Percentiles rank a stretch among this genome's conserved stretches.
These are phyloP conservation scores for Panagrolaimus sp. DNA, from an alignment of 1,140 invertebrate genomes.

Conservation along the genomic window DNA sequence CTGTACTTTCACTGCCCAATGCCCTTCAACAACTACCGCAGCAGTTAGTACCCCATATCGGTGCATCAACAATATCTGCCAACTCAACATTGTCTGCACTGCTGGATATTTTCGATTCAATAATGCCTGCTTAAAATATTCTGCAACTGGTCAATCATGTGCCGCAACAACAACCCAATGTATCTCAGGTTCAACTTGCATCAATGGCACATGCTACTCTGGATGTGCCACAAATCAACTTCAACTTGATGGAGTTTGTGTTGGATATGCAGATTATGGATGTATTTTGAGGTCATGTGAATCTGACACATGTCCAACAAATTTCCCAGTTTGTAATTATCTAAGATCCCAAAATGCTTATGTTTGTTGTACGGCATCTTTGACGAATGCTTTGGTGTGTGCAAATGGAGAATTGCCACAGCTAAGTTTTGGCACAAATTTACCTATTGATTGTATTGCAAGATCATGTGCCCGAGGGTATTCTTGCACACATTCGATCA, in stretches of 20 bases:
- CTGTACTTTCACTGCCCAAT: background rate
- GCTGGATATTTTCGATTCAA: conserved; percentile 3
- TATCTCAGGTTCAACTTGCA: background rate
- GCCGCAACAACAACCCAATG: background rate
- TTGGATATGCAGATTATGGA: conserved; percentile 13
- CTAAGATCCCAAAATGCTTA: background rate
- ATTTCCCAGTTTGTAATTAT: background rate
- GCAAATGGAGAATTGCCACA: background rate
- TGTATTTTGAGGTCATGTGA: background rate
- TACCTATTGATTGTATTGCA: background rate
- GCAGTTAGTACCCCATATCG: background rate
- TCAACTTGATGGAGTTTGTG: conserved; percentile 6
- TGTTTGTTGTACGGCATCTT: conserved; percentile 2
- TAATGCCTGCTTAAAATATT: conserved; percentile 5
- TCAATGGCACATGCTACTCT: conserved; percentile 4
- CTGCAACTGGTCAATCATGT: conserved; percentile 1
- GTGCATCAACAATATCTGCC: conserved; percentile 3
- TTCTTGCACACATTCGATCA: background rate
- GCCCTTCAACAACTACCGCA: conserved; percentile 2
- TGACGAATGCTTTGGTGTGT: background rate
- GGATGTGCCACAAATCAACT: background rate
- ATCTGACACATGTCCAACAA: background rate
- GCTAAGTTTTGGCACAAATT: background rate
- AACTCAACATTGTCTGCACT: background rate
- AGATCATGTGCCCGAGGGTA: background rate